Conservation (phyloP, 2,888 invertebrate species). For the Machimus atricapillus region DNA sequence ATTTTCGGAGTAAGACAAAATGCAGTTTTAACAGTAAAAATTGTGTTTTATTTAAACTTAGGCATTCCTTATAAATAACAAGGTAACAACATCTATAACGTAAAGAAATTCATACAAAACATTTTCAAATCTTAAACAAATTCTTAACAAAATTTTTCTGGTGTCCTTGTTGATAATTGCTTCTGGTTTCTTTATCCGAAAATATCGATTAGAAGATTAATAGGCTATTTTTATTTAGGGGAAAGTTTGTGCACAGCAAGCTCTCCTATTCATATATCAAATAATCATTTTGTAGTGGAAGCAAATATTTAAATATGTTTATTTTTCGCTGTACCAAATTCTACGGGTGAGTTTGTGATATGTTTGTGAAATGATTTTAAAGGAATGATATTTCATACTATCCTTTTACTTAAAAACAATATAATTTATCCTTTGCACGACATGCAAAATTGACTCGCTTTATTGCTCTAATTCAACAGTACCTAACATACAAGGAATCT, state of each 20-base stretch:
- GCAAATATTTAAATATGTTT: neutral
- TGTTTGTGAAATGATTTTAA: slow-evolving; percentile 1
- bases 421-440: neutral
- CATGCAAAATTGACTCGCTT: neutral
- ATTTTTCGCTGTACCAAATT: neutral
- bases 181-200: neutral
- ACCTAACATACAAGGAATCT: neutral
- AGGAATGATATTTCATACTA: slow-evolving; percentile 6
- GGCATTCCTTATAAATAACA: slow-evolving; percentile 20
- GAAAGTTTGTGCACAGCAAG: slow-evolving; percentile 22
- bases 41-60: slow-evolving; percentile 17
- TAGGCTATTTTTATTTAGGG: neutral
- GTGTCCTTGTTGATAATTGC: neutral
- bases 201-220: neutral
- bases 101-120: slow-evolving; percentile 8
- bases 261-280: neutral
- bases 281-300: neutral
- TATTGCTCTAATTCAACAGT: slow-evolving; percentile 5
- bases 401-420: neutral
- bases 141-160: neutral
- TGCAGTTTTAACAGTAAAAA: neutral
- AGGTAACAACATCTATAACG: neutral
- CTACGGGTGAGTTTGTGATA: slow-evolving; percentile 10
- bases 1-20: neutral
- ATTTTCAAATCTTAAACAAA: neutral